Base-by-base conservation (phyloP, 1,140 invertebrate genomes). In the Melipona quadrifasciata region DNA sequence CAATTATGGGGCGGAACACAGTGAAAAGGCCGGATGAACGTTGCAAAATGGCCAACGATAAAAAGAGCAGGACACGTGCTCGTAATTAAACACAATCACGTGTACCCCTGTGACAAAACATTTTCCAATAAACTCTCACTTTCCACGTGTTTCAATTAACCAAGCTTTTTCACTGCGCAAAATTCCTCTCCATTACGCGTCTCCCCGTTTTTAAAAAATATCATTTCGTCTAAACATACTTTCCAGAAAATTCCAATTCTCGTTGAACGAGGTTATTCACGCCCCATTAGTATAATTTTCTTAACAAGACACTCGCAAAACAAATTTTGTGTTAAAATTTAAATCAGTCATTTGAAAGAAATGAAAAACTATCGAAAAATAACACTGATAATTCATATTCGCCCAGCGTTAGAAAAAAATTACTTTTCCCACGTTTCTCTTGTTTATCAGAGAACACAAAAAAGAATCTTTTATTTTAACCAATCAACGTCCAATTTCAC, bases 11-110 rank as follows among this genome's bases (percentile, higher is more conserved):
- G 16, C 24, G 12, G 27, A 53, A 51, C n/a, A 47, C 27, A 53
- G 47, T 72, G 53, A 72, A 72, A 72, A 72, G 24, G 2, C 16
- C 10, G 11, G 4, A 21, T 1, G 68, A 24, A 70, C 34, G 70
- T 27, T 51, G 47, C 70, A 53, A 72, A 72, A 72, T 72, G 47
- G 39, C 6, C 14, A 27, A 51, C 39, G 14, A 72, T 27, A 27
- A 72, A 51, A 72, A 27, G 70, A 51, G 24, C 70, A 14, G 4
- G 16, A 72, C 47, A 27, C 70, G 47, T 72, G 70, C 70, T 72
- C 70, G 70, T 51, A 72, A 72, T 72, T 72, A 72, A 72, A 72
- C 47, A 51, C 70, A 72, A 72, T 72, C 70, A 53, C 70, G 70
- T 72, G 70, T 72, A n/a, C n/a, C 51, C 47, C 47, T 34, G 70